Base-by-base conservation (phyloP, 2,797 vertebrate species). In the Diglossa cyanea region DNA sequence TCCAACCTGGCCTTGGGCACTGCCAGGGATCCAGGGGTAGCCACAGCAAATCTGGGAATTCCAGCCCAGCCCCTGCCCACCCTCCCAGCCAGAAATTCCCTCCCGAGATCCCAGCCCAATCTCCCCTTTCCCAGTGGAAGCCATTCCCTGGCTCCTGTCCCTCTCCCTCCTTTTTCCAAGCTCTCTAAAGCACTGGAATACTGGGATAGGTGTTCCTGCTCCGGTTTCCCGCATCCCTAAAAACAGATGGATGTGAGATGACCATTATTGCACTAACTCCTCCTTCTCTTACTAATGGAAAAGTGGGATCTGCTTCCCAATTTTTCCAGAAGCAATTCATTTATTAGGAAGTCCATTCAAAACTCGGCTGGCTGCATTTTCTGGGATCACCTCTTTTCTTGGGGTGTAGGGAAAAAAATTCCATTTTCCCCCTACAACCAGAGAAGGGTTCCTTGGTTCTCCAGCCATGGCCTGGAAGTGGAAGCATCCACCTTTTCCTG, bases 401-500 rank as follows among this genome's bases (percentile, higher is more conserved):
- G 30, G 39, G 31, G 35, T 40, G 7, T 2, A 12, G 4, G 2
- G 14, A 47, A 42, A 80, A 80, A 86, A 54, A 1, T 6, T 3
- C 4, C 4, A n/a, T 48, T 39, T 8, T 11, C 7, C 33, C 17
- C 33, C 24, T 10, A 7, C 6, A 51, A 10, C 13, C 13, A 39
- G 4, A 9, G 33, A 30, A n/a, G 3, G 1, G 1, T 30, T 73
- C 51, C 44, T 48, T 9, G 13, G 16, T 16, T 50, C 21, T 35
- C 31, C 55, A 62, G 15, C 33, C 17, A 25, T 1, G 3, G 30
- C 45, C 26, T 0, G 2, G 73, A 77, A 65, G 1, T 2, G 9
- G 66, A 57, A 90, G 40, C 26, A 63, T 23, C 15, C 33, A 23
- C 14, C 13, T 31, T 53, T 57, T 26, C 33, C 51, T 39, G 30